These are phyloP conservation scores for Aricia artaxerxes DNA, from an alignment of 2,888 invertebrate species.

Conservation along the genomic window DNA sequence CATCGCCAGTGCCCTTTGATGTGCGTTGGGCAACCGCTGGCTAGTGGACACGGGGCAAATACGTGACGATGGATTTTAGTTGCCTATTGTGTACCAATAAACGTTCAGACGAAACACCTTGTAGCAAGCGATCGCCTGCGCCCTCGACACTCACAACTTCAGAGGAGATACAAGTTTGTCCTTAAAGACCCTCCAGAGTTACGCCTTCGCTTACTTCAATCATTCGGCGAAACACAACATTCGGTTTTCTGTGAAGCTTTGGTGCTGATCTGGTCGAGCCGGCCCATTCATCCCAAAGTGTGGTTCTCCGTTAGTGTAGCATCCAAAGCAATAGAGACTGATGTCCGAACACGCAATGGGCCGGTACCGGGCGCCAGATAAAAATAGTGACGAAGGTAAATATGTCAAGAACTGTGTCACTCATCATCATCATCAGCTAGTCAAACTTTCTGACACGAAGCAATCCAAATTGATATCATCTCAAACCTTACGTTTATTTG, in stretches of 20 bases:
- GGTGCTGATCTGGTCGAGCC: too few species aligned
- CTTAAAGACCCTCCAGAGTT: too few species aligned
- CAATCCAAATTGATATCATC: neutral
- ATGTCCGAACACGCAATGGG: neutral
- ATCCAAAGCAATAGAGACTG: neutral
- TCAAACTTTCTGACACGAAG: neutral
- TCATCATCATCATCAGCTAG: neutral
- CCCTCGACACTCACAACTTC: too few species aligned
- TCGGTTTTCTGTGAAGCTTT: too few species aligned
- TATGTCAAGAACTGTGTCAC: conserved; percentile 23
- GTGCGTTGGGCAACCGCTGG: conserved; percentile 12
- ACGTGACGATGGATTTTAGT: neutral
- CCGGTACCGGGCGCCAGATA: conserved; percentile 1
- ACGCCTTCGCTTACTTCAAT: too few species aligned
- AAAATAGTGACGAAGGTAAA: conserved; percentile 24
- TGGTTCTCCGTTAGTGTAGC: too few species aligned
- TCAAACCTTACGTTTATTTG: neutral
- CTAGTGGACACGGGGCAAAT: neutral
- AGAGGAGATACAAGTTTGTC: too few species aligned
- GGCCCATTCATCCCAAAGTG: too few species aligned
- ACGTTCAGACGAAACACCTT: too few species aligned
- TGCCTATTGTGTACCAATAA: neutral
- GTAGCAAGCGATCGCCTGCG: too few species aligned
- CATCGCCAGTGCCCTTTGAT: neutral
- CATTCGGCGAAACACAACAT: too few species aligned